A percentile compares a stretch with the other conserved stretches of the same genome.
phyloP scores from a whole-genome alignment of 2,888 invertebrate genomes.

The Schizotus pectinicornis region DNA sequence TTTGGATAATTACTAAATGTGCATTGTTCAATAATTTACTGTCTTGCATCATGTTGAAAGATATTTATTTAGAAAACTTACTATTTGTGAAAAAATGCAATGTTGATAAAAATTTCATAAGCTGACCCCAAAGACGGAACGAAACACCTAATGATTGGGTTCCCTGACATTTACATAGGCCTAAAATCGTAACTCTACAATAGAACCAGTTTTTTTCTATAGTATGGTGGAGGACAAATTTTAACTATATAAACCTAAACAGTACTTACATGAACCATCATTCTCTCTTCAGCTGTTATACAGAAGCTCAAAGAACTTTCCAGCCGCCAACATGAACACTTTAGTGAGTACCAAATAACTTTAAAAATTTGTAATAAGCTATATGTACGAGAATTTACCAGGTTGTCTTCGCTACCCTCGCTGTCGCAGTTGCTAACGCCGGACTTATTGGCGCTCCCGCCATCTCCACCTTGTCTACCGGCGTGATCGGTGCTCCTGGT shows the following conservation, averaged over 20 bases:
- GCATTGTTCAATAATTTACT: too few species aligned
- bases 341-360: conserved; percentile 7
- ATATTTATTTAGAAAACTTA: too few species aligned
- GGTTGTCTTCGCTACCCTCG: conserved; percentile 12
- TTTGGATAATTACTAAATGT: too few species aligned
- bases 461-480: background rate
- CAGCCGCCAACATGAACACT: conserved; percentile 9
- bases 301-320: conserved; percentile 5
- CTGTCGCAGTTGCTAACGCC: conserved; percentile 11
- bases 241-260: conserved; percentile 10
- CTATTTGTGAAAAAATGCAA: conserved; percentile 15
- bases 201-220: conserved; percentile 18
- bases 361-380: background rate
- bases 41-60: too few species aligned
- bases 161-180: conserved; percentile 13
- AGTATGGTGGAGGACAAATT: conserved; percentile 18
- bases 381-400: background rate
- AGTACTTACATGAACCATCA: background rate
- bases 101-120: conserved; percentile 15
- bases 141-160: background rate
- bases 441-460: conserved; percentile 10
- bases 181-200: conserved; percentile 3
- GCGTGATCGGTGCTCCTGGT: background rate
- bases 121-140: background rate
- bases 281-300: background rate